Percentiles rank a stretch among this genome's conserved stretches.
These are phyloP conservation scores for Selene dorsalis DNA, from an alignment of 2,797 vertebrate genomes.

Conservation along the genomic window DNA sequence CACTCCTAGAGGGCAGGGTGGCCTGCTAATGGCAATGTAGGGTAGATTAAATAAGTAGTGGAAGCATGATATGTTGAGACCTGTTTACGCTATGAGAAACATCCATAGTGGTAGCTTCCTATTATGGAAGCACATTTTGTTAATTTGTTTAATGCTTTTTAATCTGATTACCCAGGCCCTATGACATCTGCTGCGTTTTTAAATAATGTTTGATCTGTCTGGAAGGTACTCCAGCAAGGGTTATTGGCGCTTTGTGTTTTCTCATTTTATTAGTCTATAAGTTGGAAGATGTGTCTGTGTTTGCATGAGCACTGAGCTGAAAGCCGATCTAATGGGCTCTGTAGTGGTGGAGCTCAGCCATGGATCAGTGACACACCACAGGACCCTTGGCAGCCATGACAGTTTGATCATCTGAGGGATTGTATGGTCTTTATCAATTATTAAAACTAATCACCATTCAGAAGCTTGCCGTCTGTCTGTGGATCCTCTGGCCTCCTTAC, in stretches of 20 bases:
- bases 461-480: constrained; percentile 52
- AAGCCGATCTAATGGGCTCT: constrained; percentile 73
- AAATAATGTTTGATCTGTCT: constrained; percentile 15
- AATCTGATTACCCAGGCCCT: constrained; percentile 6
- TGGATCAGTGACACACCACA: constrained; percentile 72
- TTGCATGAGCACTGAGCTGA: constrained; percentile 46
- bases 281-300: constrained; percentile 27
- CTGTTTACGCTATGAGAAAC: constrained; percentile 52
- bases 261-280: constrained; percentile 26
- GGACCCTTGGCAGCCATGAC: constrained; percentile 78
- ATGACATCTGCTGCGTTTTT: constrained; percentile 5
- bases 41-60: constrained; percentile 41
- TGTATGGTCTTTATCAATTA: constrained; percentile 82
- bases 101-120: constrained; percentile 37
- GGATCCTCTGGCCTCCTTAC: constrained; percentile 22
- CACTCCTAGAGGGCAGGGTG: constrained; percentile 39
- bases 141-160: constrained; percentile 22
- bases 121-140: constrained; percentile 32
- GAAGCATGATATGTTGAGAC: constrained; percentile 56
- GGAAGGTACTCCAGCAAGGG: constrained; percentile 8
- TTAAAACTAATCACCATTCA: constrained; percentile 77
- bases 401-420: constrained; percentile 75
- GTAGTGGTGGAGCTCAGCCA: constrained; percentile 48
- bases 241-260: constrained; percentile 28
- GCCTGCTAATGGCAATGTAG: constrained; percentile 46